phyloP scores from a whole-genome alignment of 2,797 vertebrate species.

The Cuculus canorus region DNA sequence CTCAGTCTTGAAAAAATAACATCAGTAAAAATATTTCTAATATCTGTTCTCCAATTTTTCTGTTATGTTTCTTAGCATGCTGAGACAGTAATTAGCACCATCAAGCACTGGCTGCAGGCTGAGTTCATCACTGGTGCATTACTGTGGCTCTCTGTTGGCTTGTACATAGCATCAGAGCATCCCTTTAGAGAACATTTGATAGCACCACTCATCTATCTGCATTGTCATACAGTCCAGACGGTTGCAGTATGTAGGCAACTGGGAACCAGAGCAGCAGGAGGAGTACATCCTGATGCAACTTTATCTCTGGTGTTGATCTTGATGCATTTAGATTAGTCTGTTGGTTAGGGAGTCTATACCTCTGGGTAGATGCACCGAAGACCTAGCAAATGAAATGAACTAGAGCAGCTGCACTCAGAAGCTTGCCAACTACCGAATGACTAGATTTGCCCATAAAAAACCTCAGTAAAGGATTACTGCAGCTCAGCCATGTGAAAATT shows the following conservation, averaged over 20 bases:
- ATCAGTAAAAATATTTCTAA: background rate
- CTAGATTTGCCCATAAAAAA: background rate
- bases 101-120: background rate
- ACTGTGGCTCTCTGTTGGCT: background rate
- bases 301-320: background rate
- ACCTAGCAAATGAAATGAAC: background rate
- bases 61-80: background rate
- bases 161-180: background rate
- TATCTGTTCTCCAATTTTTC: background rate
- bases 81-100: background rate
- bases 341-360: background rate
- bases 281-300: background rate
- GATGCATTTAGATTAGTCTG: background rate
- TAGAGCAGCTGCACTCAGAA: background rate
- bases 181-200: background rate
- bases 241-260: conserved; percentile 10
- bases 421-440: background rate
- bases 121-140: background rate
- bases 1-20: conserved; percentile 4
- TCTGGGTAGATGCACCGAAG: background rate
- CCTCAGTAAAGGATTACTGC: background rate
- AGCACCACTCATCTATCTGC: background rate
- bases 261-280: conserved; percentile 22
- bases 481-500: background rate
- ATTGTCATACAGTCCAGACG: conserved; percentile 34